Conservation (phyloP, 2,888 invertebrate species). For the Drosophila acutilabella region DNA sequence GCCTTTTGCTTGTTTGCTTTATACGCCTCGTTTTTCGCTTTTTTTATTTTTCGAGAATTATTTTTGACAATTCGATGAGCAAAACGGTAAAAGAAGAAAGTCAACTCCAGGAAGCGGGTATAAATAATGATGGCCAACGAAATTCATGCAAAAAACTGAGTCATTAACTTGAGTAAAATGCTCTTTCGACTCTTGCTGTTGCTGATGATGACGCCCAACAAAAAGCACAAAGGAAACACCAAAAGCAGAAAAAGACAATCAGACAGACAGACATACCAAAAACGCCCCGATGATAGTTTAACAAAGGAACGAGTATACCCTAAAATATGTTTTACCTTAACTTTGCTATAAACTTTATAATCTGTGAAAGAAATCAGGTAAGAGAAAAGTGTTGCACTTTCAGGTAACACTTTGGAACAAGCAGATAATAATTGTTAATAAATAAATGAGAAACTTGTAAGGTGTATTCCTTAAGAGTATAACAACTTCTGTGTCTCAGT, state of each 20-base stretch:
- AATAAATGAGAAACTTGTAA: neutral
- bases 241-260: neutral
- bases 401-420: neutral
- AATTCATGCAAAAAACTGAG: constrained; percentile 54
- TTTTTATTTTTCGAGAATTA: constrained; percentile 42
- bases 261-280: neutral
- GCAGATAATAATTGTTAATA: neutral
- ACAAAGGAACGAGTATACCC: constrained; percentile 11
- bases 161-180: constrained; percentile 61
- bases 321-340: constrained; percentile 2
- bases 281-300: neutral
- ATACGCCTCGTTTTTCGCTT: constrained; percentile 5
- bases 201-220: constrained; percentile 3
- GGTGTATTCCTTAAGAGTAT: neutral
- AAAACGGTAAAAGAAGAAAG: constrained; percentile 61
- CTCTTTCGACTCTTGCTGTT: constrained; percentile 9
- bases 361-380: neutral
- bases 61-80: constrained; percentile 59
- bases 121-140: constrained; percentile 42
- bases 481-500: constrained; percentile 8
- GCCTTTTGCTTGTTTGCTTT: constrained; percentile 29
- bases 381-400: neutral
- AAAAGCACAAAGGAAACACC: constrained; percentile 36
- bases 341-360: neutral
- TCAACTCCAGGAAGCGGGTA: constrained; percentile 59